Evolutionary conservation across 1,140 invertebrate species (phyloP).

Genomic region (Drosophila dunni): DNA sequence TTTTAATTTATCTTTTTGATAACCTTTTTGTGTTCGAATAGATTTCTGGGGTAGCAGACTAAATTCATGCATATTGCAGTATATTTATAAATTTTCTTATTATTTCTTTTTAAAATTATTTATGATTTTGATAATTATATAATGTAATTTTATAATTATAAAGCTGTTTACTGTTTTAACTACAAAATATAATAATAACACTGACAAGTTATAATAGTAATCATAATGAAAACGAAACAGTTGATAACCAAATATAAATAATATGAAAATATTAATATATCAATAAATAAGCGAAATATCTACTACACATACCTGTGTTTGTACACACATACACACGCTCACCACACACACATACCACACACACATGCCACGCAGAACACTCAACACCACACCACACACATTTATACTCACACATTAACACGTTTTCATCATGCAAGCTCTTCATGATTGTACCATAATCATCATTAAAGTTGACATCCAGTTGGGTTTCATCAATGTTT

Average conservation of each 20-base stretch:
- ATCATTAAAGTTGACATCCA: background rate
- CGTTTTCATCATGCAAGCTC: constrained; percentile 14
- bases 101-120: constrained; percentile 54
- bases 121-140: constrained; percentile 51
- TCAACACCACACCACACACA: constrained; percentile 29
- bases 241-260: constrained; percentile 67
- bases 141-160: constrained; percentile 65
- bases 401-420: background rate
- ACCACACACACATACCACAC: constrained; percentile 49
- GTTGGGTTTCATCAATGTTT: background rate
- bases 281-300: constrained; percentile 69
- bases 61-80: constrained; percentile 75
- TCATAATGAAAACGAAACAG: constrained; percentile 69
- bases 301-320: constrained; percentile 45
- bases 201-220: constrained; percentile 72
- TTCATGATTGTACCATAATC: constrained; percentile 2
- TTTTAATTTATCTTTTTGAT: constrained; percentile 36
- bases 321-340: constrained; percentile 19
- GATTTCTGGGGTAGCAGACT: constrained; percentile 83
- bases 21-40: constrained; percentile 38
- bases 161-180: constrained; percentile 51
- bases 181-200: constrained; percentile 66
- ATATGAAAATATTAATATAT: constrained; percentile 73
- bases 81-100: constrained; percentile 35
- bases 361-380: constrained; percentile 47